Evolutionary conservation across 2,113 vertebrate species (phyloP).

Genomic region (Amblyopsis rosae): DNA sequence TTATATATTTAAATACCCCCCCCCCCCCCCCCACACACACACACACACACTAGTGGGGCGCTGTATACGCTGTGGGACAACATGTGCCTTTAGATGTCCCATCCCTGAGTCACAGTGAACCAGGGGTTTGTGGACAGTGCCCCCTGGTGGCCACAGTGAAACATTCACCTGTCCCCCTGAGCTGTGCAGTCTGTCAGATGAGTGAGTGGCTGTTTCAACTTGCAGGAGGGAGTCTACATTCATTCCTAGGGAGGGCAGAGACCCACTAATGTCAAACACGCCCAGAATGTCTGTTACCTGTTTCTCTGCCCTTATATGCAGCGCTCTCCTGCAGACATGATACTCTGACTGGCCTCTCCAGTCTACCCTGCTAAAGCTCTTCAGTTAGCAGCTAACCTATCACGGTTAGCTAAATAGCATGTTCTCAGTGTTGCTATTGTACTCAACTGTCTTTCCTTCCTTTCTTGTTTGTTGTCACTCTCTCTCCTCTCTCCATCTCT

Average conservation of each 20-base stretch:
- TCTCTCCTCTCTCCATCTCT: neutral
- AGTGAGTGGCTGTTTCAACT: constrained; percentile 56
- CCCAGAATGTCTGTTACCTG: neutral
- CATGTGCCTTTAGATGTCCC: neutral
- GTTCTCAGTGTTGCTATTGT: too few relatives aligned
- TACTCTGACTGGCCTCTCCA: too few relatives aligned
- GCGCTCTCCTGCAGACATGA: too few relatives aligned
- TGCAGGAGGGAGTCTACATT: constrained; percentile 33
- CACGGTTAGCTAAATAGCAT: too few relatives aligned
- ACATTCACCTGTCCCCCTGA: neutral
- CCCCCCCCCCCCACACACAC: too few relatives aligned
- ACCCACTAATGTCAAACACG: too few relatives aligned
- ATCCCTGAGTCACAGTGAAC: neutral
- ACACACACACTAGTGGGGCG: too few relatives aligned
- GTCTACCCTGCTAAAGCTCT: too few relatives aligned
- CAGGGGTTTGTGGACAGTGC: constrained; percentile 44
- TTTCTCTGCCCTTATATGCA: neutral
- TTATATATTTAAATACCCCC: too few relatives aligned
- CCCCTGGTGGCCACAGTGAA: constrained; percentile 59
- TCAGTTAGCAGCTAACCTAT: too few relatives aligned
- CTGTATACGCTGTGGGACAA: too few relatives aligned
- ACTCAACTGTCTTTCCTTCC: neutral
- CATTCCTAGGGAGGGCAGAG: constrained; percentile 47
- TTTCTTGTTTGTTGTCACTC: neutral
- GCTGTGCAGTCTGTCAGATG: constrained; percentile 19